Percentiles rank a stretch among this genome's conserved stretches.
Evolutionary conservation across 1,140 invertebrate species (phyloP).

Genomic region (Drosophila bipectinata): DNA sequence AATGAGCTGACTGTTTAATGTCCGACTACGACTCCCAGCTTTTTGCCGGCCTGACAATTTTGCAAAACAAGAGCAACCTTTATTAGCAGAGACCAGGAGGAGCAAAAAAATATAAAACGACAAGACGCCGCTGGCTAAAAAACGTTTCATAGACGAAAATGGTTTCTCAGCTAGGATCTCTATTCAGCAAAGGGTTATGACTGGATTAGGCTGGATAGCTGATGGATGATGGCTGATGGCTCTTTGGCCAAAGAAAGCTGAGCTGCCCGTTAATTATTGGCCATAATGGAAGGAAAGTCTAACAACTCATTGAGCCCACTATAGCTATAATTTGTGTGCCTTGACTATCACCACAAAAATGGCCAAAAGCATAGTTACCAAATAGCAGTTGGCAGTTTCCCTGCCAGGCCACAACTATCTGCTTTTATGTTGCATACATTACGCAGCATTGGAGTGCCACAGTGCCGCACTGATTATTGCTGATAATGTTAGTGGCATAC

Average conservation of each 20-base stretch:
- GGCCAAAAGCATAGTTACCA: slow-evolving; percentile 1
- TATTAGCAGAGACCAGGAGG: slow-evolving; percentile 59
- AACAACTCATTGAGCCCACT: slow-evolving; percentile 9
- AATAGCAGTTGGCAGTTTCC: not conserved
- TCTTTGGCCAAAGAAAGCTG: slow-evolving; percentile 7
- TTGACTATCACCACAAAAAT: slow-evolving; percentile 40
- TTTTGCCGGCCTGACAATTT: slow-evolving; percentile 46
- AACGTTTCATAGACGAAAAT: slow-evolving; percentile 61
- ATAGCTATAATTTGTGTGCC: slow-evolving; percentile 15
- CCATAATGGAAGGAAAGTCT: not conserved
- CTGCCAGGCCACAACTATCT: slow-evolving; percentile 58
- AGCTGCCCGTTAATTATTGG: slow-evolving; percentile 40
- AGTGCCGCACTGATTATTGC: slow-evolving; percentile 65
- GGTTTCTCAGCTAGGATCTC: slow-evolving; percentile 3
- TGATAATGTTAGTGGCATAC: slow-evolving; percentile 64
- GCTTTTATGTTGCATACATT: slow-evolving; percentile 71
- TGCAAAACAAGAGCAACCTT: slow-evolving; percentile 73
- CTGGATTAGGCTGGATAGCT: slow-evolving; percentile 45
- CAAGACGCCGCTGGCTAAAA: slow-evolving; percentile 53
- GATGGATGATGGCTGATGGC: not conserved
- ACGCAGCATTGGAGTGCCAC: slow-evolving; percentile 69
- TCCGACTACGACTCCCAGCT: slow-evolving; percentile 29
- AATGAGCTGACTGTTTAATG: slow-evolving; percentile 79
- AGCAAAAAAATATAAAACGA: slow-evolving; percentile 27
- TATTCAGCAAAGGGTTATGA: slow-evolving; percentile 18